Evolutionary conservation across 64 coral and sea anemone species (phyloP).

Genomic region (Platygyra sinensis): DNA sequence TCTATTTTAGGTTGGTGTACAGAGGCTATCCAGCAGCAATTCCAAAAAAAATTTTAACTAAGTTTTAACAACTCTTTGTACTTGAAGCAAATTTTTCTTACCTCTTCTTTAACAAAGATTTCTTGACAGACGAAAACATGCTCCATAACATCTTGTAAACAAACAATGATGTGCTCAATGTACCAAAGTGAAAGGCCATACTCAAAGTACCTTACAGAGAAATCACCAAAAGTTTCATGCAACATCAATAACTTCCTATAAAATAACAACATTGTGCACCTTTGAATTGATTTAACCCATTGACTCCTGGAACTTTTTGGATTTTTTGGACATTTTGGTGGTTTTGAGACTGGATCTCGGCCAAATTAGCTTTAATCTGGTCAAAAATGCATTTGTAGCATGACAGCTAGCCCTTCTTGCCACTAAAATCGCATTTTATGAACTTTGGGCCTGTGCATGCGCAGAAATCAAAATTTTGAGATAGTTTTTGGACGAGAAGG

Average conservation of each 20-base stretch:
- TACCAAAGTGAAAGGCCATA: slow-evolving; percentile 77
- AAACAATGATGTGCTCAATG: slow-evolving; percentile 49
- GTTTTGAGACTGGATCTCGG: too few species aligned
- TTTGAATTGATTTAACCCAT: background rate
- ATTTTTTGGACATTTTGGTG: too few species aligned
- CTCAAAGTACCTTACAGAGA: slow-evolving; percentile 66
- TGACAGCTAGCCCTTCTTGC: too few species aligned
- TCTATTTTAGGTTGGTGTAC: too few species aligned
- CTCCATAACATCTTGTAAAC: slow-evolving; percentile 67
- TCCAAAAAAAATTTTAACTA: background rate
- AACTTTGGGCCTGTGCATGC: too few species aligned
- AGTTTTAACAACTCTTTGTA: background rate
- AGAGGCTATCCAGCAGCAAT: too few species aligned
- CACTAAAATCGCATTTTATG: too few species aligned
- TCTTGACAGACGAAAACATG: slow-evolving; percentile 48
- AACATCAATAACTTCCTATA: background rate
- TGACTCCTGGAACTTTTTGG: too few species aligned
- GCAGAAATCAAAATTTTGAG: too few species aligned
- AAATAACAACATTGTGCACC: background rate
- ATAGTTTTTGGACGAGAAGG: too few species aligned
- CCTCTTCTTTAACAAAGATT: slow-evolving; percentile 87
- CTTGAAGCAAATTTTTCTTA: background rate
- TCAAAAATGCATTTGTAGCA: too few species aligned
- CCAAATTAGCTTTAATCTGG: too few species aligned
- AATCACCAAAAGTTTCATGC: background rate